Percentiles rank a stretch among this genome's conserved stretches.
phyloP scores from a whole-genome alignment of 2,797 vertebrate species.

The Parambassis ranga region DNA sequence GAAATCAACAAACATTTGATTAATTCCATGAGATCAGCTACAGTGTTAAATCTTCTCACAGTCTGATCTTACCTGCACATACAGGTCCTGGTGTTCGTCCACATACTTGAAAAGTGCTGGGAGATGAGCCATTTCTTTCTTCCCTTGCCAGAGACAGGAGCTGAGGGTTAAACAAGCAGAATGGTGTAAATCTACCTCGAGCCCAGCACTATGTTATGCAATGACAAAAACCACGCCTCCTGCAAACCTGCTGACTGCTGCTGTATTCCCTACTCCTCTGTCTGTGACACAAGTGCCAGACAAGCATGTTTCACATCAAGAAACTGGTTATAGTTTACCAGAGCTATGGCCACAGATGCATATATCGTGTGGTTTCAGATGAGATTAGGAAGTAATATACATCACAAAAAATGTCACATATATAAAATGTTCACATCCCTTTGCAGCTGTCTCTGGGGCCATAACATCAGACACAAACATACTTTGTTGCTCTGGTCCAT shows the following conservation, averaged over 20 bases:
- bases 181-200: not conserved
- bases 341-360: not conserved
- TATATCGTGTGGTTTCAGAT: accelerated
- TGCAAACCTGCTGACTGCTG: slow-evolving; percentile 43
- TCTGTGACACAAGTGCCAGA: not conserved
- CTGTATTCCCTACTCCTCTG: not conserved
- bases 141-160: slow-evolving; percentile 33
- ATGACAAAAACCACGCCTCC: slow-evolving; percentile 36
- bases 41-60: not conserved
- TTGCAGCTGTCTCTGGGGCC: not conserved
- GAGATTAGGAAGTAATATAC: not conserved
- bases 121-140: slow-evolving; percentile 89
- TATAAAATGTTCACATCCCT: too few relatives aligned
- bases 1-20: not conserved
- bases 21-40: too few relatives aligned
- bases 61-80: slow-evolving; percentile 83
- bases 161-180: slow-evolving; percentile 45
- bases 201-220: slow-evolving; percentile 10
- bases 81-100: slow-evolving; percentile 92
- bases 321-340: not conserved
- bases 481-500: too few relatives aligned
- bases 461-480: not conserved
- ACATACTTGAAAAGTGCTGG: slow-evolving; percentile 87
- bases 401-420: not conserved
- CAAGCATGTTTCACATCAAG: not conserved